Percentiles rank a stretch among this genome's conserved stretches.
These are phyloP conservation scores for Myotis myotis DNA, from an alignment of 2,797 vertebrate species.

Conservation along the genomic window DNA sequence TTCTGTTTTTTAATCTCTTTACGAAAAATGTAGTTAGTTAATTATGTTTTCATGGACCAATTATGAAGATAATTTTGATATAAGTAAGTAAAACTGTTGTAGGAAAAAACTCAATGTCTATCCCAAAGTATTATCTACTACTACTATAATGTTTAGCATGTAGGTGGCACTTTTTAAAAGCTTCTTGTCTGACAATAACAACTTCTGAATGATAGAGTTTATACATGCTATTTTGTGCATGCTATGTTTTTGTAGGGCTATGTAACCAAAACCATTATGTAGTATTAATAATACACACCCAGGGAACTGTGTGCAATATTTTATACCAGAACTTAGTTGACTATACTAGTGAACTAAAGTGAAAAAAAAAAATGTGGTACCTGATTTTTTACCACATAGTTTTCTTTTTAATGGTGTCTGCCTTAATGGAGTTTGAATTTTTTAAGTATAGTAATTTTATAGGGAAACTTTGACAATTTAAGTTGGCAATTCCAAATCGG, in stretches of 20 bases:
- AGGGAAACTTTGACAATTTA: conserved; percentile 72
- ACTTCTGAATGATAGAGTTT: not conserved
- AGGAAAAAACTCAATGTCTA: not conserved
- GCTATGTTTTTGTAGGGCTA: not conserved
- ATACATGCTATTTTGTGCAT: not conserved
- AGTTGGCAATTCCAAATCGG: conserved; percentile 74
- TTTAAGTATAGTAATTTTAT: conserved; percentile 72
- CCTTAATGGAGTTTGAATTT: conserved; percentile 46
- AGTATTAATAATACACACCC: conserved; percentile 3
- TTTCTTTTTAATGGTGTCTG: conserved; percentile 48
- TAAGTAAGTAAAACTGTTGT: not conserved
- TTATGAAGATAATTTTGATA: conserved; percentile 20
- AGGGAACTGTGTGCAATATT: not conserved
- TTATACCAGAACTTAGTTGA: not conserved
- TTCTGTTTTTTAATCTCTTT: not conserved
- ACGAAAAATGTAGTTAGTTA: conserved; percentile 8
- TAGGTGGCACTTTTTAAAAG: not conserved
- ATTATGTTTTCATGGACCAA: not conserved
- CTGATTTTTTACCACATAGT: conserved; percentile 41
- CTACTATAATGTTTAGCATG: not conserved
- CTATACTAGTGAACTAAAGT: conserved; percentile 26
- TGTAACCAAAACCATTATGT: not conserved
- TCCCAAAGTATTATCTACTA: not conserved
- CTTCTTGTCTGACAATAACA: conserved; percentile 43
- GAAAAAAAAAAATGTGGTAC: conserved; percentile 8